Evolutionary conservation across 2,113 vertebrate species (phyloP), one percentile per base, ranked within the genome.

Genomic region (Capricornis sumatraensis): DNA sequence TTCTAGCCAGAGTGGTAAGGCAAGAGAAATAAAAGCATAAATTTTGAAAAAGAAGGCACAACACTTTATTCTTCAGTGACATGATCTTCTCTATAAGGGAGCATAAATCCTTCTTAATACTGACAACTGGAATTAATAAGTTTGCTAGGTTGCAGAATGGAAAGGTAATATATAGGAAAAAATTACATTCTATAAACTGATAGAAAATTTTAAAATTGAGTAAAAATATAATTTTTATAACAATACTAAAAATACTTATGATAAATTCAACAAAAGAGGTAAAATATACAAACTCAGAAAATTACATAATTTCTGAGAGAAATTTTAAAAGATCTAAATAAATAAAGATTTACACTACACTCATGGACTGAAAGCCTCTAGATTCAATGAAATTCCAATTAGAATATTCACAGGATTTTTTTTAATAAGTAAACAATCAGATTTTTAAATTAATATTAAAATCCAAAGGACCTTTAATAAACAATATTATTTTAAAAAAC

Each of bases 311-410:
- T 50, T 4, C 10, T 47, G 23, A 82, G 2, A 53, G 7, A 85
- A 95, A 85, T n/a, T 79, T 95, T 43, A 60, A 93, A 57, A 90
- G 16, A 89, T 23, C 4, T 87, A 95, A 90, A 92, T 58, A 78
- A 89, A 62, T 84, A 28, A 64, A 45, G 11, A 81, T 60, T 55
- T 23, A 40, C 62, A 27, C 23, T 3, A 58, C 52, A 16, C 74
- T 94, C 21, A 87, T 43, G 57, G 23, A 78, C 15, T 45, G 4
- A 15, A 71, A 76, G 14, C 45, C 15, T 94, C 60, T 25, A 23
- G 17, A 87, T 9, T 90, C 36, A 36, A 47, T 40, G 6, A 5
- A 93, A 82, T 30, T 55, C 7, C 16, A 90, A 57, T 50, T 64
- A 95, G 25, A 87, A 87, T 64, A 5, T 28, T 8, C 10, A 50